Percentiles rank a stretch among this genome's conserved stretches.
Evolutionary conservation across 2,888 invertebrate species (phyloP).

Genomic region (Globia sparganii): DNA sequence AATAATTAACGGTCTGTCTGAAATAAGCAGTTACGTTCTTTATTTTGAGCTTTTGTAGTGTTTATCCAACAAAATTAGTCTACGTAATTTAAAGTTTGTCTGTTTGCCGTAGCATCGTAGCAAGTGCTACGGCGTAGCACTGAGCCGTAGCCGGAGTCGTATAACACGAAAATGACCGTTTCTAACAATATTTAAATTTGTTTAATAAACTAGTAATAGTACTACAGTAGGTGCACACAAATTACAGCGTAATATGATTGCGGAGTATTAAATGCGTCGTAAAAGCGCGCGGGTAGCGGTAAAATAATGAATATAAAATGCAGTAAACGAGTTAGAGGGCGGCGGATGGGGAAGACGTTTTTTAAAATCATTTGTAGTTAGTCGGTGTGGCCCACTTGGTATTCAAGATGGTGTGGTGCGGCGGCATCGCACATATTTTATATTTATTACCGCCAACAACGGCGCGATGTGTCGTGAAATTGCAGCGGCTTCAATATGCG

Average conservation of each 20-base stretch:
- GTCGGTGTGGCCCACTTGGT: constrained; percentile 79
- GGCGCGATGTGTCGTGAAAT: constrained; percentile 80
- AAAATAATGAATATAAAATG: constrained; percentile 83
- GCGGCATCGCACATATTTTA: constrained; percentile 84
- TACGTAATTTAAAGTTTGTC: constrained; percentile 36
- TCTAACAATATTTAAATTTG: constrained; percentile 63
- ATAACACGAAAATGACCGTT: constrained; percentile 42
- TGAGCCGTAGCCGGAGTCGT: constrained; percentile 30
- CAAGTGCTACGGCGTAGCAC: constrained; percentile 65
- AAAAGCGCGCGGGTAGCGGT: constrained; percentile 71
- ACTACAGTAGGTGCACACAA: constrained; percentile 58
- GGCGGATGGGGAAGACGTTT: constrained; percentile 68
- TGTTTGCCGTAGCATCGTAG: constrained; percentile 58
- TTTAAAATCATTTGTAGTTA: constrained; percentile 85
- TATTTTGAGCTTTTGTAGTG: constrained; percentile 24
- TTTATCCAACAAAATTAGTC: constrained; percentile 28
- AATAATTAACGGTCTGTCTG: constrained; percentile 19
- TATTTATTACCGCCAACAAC: constrained; percentile 84
- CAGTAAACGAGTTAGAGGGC: constrained; percentile 78
- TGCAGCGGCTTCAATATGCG: constrained; percentile 80
- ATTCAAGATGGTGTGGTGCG: constrained; percentile 76
- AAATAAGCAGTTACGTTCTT: constrained; percentile 9
- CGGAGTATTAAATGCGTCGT: constrained; percentile 74
- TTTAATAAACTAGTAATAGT: constrained; percentile 64
- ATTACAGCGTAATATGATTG: constrained; percentile 65